phyloP scores from a whole-genome alignment of 2,113 vertebrate genomes.

The Zootoca vivipara region DNA sequence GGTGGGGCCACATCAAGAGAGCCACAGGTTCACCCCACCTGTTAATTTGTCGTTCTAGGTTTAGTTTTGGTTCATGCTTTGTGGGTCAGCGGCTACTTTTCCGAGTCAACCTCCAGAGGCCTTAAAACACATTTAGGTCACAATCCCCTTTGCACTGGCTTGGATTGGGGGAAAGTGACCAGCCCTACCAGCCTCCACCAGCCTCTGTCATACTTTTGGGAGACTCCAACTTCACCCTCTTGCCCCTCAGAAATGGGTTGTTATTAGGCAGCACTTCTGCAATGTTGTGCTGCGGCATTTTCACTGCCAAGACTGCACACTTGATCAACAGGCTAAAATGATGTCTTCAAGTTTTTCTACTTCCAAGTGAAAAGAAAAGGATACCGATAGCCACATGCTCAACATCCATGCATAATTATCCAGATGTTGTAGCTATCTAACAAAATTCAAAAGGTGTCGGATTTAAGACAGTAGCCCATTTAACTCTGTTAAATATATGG shows the following conservation, averaged over 20 bases:
- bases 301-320: background rate
- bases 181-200: too few relatives aligned
- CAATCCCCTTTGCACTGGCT: too few relatives aligned
- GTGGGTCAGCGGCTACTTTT: background rate
- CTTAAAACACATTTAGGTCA: background rate
- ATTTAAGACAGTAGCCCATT: constrained; percentile 27
- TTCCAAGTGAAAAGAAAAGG: background rate
- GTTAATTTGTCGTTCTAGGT: background rate
- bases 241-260: background rate
- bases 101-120: background rate
- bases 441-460: background rate
- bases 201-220: background rate
- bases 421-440: constrained; percentile 1
- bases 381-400: background rate
- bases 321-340: background rate
- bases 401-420: background rate
- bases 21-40: too few relatives aligned
- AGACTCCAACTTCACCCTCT: background rate
- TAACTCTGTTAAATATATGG: constrained; percentile 24
- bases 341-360: background rate
- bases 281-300: background rate
- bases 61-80: background rate
- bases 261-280: background rate
- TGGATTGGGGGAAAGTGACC: too few relatives aligned
- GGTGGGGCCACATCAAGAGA: too few relatives aligned